These are phyloP conservation scores for Lathronympha strigana DNA, from an alignment of 2,888 invertebrate species.

Conservation along the genomic window DNA sequence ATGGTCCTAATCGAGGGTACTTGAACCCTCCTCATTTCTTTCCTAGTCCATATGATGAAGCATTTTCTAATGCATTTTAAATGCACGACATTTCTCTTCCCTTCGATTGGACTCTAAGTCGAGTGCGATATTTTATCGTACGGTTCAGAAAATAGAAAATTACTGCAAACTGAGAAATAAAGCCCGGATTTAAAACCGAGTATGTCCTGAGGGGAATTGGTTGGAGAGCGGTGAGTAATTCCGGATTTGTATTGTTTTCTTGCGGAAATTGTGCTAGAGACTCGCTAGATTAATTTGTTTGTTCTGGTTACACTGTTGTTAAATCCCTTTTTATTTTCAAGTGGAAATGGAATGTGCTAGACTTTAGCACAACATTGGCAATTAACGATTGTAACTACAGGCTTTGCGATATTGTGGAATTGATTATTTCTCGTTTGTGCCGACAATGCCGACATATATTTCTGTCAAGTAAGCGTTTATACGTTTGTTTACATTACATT, in stretches of 20 bases:
- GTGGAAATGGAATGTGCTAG: background rate
- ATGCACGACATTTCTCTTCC: background rate
- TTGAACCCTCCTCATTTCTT: too few species aligned
- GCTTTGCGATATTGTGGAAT: background rate
- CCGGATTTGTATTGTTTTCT: slow-evolving; percentile 10
- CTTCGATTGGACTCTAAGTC: background rate
- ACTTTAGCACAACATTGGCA: background rate
- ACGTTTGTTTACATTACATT: too few species aligned
- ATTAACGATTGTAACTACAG: too few species aligned
- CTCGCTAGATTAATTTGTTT: slow-evolving; percentile 4
- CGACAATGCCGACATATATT: too few species aligned
- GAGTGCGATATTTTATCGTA: slow-evolving; percentile 17
- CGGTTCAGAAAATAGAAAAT: slow-evolving; percentile 18
- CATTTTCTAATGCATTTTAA: too few species aligned
- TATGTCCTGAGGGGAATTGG: slow-evolving; percentile 3
- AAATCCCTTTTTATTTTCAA: background rate
- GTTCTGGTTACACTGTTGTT: background rate
- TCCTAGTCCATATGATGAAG: too few species aligned
- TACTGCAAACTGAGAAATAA: slow-evolving; percentile 6
- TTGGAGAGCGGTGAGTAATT: slow-evolving; percentile 15
- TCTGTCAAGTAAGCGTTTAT: too few species aligned
- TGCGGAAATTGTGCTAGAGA: slow-evolving; percentile 2
- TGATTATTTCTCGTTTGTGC: too few species aligned
- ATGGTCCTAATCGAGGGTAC: too few species aligned
- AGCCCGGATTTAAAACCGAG: slow-evolving; percentile 1